Conservation (phyloP, 2,113 vertebrate genomes). For the Triplophysa siluroides region DNA sequence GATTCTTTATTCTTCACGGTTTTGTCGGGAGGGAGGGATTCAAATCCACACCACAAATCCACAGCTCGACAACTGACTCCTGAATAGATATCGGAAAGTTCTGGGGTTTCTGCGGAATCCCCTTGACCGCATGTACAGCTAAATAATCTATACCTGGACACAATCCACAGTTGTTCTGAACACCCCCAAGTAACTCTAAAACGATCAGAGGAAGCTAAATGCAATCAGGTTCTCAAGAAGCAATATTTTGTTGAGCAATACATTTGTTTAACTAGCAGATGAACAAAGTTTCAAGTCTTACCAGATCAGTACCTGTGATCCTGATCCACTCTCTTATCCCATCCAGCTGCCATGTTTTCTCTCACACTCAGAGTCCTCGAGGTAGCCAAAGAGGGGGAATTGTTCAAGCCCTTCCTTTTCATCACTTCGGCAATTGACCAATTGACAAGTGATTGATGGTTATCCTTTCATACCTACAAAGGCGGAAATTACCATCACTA, state of each 20-base stretch:
- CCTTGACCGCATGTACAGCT: neutral
- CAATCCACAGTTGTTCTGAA: neutral
- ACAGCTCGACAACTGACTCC: neutral
- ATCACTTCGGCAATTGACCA: constrained; percentile 96
- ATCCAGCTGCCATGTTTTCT: constrained; percentile 90
- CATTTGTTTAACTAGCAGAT: too few relatives aligned
- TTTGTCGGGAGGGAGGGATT: constrained; percentile 20
- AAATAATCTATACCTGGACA: neutral
- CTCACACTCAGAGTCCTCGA: constrained; percentile 80
- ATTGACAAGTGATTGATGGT: constrained; percentile 99
- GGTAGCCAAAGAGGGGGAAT: constrained; percentile 89
- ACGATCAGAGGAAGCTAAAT: neutral
- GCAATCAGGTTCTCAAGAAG: too few relatives aligned
- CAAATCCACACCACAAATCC: constrained; percentile 30
- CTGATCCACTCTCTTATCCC: constrained; percentile 70
- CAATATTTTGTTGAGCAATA: neutral
- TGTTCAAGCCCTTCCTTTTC: constrained; percentile 90
- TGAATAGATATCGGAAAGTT: constrained; percentile 23
- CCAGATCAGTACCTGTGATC: constrained; percentile 62
- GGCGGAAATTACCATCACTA: constrained; percentile 98
- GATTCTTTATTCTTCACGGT: constrained; percentile 3
- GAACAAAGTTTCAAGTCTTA: constrained; percentile 15
- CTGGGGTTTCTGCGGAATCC: constrained; percentile 38
- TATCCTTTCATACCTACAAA: constrained; percentile 98
- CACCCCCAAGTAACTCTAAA: neutral